phyloP scores from a whole-genome alignment of 2,113 vertebrate species.

The Peucedramus taeniatus region DNA sequence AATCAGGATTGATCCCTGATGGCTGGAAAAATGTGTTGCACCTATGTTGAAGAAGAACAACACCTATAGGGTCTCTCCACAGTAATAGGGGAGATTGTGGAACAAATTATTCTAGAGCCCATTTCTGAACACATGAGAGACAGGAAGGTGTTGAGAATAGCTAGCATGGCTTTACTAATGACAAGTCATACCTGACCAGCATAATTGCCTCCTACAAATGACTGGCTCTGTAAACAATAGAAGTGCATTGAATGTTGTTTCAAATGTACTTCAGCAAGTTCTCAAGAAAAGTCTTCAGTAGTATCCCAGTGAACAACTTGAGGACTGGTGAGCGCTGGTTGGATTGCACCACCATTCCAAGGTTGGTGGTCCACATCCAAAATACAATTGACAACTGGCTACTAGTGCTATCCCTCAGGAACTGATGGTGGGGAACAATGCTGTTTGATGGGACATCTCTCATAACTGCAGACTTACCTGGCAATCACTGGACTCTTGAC shows the following conservation, averaged over 20 bases:
- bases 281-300: neutral
- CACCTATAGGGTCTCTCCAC: neutral
- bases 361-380: neutral
- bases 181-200: neutral
- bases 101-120: neutral
- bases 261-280: neutral
- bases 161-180: neutral
- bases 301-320: neutral
- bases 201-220: neutral
- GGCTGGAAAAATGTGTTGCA: neutral
- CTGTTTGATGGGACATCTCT: neutral
- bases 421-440: neutral
- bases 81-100: neutral
- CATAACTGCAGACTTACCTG: neutral
- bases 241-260: neutral
- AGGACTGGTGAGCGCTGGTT: neutral
- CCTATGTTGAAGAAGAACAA: neutral
- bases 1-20: neutral
- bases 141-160: neutral
- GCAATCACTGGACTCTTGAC: neutral
- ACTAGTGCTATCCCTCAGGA: neutral
- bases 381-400: neutral
- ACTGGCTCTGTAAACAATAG: neutral
- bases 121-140: neutral
- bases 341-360: neutral